A percentile compares a stretch with the other conserved stretches of the same genome.
Evolutionary conservation across 2,797 vertebrate genomes (phyloP).

Genomic region (Tauraco hartlaubi): DNA sequence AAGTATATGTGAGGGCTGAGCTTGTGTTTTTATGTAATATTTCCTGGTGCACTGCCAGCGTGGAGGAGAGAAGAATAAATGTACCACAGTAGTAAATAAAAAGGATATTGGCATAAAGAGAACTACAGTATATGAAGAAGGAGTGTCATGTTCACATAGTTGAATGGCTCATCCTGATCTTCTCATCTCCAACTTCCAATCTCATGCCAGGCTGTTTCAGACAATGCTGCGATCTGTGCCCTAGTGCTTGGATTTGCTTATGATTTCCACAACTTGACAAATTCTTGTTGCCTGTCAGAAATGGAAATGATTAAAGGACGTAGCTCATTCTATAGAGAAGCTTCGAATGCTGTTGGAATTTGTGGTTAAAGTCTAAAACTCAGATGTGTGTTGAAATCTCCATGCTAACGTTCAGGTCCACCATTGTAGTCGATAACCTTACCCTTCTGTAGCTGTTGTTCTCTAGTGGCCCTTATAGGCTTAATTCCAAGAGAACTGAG

Average conservation of each 20-base stretch:
- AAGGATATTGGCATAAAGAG: neutral
- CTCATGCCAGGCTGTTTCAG: neutral
- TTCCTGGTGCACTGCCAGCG: neutral
- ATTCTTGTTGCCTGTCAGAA: neutral
- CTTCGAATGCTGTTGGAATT: rapidly evolving
- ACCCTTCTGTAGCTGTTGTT: neutral
- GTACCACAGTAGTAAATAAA: neutral
- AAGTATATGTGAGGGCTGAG: neutral
- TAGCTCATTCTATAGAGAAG: neutral
- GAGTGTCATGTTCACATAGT: neutral
- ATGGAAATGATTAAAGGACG: neutral
- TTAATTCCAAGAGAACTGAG: slow-evolving; percentile 12
- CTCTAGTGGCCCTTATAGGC: neutral
- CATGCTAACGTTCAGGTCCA: rapidly evolving
- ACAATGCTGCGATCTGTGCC: neutral
- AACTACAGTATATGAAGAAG: neutral
- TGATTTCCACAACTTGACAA: neutral
- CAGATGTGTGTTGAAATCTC: neutral
- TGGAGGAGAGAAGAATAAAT: neutral
- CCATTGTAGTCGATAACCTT: neutral
- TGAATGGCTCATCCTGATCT: neutral
- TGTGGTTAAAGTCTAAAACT: neutral
- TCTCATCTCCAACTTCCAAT: neutral
- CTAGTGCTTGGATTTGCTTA: neutral
- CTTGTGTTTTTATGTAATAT: neutral